A percentile compares a stretch with the other conserved stretches of the same genome.
phyloP scores from a whole-genome alignment of 2,113 vertebrate species.

The Leptobrachium ailaonicum region DNA sequence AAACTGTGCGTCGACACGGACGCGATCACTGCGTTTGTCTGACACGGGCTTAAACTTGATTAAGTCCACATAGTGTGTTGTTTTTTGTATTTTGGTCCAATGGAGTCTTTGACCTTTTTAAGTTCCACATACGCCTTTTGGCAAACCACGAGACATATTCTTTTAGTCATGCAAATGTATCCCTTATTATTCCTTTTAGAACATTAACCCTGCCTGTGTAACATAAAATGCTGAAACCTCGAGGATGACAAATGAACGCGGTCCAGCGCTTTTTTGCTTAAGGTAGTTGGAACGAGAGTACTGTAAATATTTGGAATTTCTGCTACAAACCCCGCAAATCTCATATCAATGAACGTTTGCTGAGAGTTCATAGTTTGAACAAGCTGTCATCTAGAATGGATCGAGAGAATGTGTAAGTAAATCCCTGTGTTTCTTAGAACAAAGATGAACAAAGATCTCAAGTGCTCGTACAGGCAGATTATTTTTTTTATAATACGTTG shows the following conservation, averaged over 20 bases:
- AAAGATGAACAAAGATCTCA: not conserved
- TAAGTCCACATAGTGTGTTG: too few relatives aligned
- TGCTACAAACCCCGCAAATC: constrained; percentile 16
- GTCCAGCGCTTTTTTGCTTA: not conserved
- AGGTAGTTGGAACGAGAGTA: not conserved
- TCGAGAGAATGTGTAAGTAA: constrained; percentile 16
- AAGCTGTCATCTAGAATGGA: constrained; percentile 27
- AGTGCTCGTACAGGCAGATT: constrained; percentile 1
- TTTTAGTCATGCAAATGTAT: not conserved
- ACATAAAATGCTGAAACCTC: not conserved
- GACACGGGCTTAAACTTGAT: too few relatives aligned
- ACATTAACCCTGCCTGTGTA: not conserved
- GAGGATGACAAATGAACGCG: not conserved
- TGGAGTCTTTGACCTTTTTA: not conserved
- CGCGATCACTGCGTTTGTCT: too few relatives aligned
- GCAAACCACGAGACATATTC: not conserved
- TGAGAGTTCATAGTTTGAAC: constrained; percentile 34
- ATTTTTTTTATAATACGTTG: not conserved
- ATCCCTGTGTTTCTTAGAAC: constrained; percentile 9
- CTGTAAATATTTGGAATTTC: constrained; percentile 30
- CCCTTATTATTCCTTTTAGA: not conserved
- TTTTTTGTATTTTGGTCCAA: not conserved
- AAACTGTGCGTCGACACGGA: too few relatives aligned
- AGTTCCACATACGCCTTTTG: not conserved
- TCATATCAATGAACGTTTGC: constrained; percentile 33